Conservation (phyloP, 2,113 vertebrate genomes). For the Glaucomys volans region DNA sequence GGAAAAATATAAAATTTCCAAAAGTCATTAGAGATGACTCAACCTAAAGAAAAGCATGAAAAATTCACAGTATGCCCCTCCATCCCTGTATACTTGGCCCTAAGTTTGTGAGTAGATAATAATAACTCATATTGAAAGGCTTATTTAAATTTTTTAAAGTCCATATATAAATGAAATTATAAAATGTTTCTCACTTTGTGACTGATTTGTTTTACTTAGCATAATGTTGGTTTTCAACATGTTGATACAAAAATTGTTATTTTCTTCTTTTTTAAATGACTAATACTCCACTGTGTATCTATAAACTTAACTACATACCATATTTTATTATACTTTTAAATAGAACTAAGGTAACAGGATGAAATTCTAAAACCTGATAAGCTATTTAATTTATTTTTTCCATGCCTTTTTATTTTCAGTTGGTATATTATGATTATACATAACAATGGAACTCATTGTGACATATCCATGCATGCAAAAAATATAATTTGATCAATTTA, state of each 20-base stretch:
- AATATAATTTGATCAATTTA: too few relatives aligned
- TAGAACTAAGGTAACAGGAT: background rate
- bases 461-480: too few relatives aligned
- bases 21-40: background rate
- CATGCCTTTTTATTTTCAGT: background rate
- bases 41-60: background rate
- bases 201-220: background rate
- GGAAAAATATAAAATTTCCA: background rate
- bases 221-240: background rate
- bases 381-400: constrained; percentile 37
- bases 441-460: too few relatives aligned
- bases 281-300: background rate
- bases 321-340: background rate
- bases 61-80: background rate
- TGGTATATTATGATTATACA: too few relatives aligned
- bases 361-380: background rate
- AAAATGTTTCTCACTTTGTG: background rate
- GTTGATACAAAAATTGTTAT: background rate
- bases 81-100: background rate
- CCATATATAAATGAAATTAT: background rate
- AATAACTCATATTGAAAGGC: background rate
- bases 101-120: background rate
- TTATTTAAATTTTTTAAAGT: background rate
- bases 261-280: background rate
- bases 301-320: background rate